These are phyloP conservation scores for Scortum barcoo DNA, from an alignment of 2,113 vertebrate genomes.

Conservation along the genomic window DNA sequence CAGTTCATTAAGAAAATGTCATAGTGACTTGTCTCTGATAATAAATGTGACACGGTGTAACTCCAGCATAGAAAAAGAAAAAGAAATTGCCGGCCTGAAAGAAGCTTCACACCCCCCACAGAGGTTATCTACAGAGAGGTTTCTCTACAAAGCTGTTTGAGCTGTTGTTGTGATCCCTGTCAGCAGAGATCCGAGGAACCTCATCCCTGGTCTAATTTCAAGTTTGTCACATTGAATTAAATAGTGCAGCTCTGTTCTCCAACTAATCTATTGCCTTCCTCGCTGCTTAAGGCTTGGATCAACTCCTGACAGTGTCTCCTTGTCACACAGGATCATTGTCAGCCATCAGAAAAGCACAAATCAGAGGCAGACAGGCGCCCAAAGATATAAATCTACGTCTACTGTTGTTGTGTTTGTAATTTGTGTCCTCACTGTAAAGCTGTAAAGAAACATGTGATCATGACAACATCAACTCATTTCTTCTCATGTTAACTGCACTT, in stretches of 20 bases:
- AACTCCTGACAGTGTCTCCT: background rate
- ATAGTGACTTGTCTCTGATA: background rate
- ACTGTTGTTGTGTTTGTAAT: background rate
- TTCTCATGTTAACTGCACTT: background rate
- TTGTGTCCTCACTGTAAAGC: background rate
- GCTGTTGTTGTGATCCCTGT: conserved; percentile 6
- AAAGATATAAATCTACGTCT: background rate
- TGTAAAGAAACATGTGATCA: background rate
- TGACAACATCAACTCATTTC: background rate
- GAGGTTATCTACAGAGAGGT: background rate
- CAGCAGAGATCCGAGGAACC: background rate
- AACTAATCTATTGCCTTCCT: conserved; percentile 10
- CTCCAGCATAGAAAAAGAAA: background rate
- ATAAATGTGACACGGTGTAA: background rate
- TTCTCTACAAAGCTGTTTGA: background rate
- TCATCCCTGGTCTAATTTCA: conserved; percentile 41
- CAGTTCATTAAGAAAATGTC: background rate
- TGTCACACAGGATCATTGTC: background rate
- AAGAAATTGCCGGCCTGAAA: background rate
- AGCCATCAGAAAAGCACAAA: conserved; percentile 4
- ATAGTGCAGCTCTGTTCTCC: background rate
- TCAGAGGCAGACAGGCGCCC: background rate
- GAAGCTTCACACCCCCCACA: background rate
- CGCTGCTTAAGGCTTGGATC: background rate
- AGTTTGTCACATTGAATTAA: conserved; percentile 25